Evolutionary conservation across 2,113 vertebrate species (phyloP).

Genomic region (Myotis brandtii): DNA sequence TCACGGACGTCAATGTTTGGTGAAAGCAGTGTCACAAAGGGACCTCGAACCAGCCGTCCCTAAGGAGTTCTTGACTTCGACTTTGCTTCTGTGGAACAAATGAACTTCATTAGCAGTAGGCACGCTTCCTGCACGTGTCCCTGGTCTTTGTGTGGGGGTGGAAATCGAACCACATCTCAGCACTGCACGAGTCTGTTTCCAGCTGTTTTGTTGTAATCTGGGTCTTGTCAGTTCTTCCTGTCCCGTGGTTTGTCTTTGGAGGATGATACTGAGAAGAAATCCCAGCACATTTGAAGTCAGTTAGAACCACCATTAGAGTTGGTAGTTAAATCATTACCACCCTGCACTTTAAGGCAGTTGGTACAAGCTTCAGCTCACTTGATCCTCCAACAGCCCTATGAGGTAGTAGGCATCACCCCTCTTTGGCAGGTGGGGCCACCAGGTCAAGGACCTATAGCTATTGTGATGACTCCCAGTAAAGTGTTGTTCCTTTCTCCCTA

Average conservation of each 20-base stretch:
- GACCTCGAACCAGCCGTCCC: neutral
- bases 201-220: neutral
- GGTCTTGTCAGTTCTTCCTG: neutral
- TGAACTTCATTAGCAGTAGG: neutral
- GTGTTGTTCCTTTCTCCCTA: neutral
- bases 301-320: neutral
- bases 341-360: neutral
- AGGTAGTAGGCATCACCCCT: neutral
- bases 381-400: neutral
- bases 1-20: neutral
- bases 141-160: neutral
- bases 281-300: neutral
- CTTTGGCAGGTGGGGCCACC: neutral
- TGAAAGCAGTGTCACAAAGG: neutral
- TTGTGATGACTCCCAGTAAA: neutral
- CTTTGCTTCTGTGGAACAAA: constrained; percentile 17
- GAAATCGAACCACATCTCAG: neutral
- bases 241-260: neutral
- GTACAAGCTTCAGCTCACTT: neutral
- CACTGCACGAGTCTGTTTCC: neutral
- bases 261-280: neutral
- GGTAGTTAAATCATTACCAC: neutral
- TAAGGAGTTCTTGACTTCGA: neutral
- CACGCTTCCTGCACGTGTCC: neutral
- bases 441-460: neutral